Percentiles rank a stretch among this genome's conserved stretches.
Evolutionary conservation across 2,113 vertebrate genomes (phyloP).

Genomic region (Malaclemys terrapin): DNA sequence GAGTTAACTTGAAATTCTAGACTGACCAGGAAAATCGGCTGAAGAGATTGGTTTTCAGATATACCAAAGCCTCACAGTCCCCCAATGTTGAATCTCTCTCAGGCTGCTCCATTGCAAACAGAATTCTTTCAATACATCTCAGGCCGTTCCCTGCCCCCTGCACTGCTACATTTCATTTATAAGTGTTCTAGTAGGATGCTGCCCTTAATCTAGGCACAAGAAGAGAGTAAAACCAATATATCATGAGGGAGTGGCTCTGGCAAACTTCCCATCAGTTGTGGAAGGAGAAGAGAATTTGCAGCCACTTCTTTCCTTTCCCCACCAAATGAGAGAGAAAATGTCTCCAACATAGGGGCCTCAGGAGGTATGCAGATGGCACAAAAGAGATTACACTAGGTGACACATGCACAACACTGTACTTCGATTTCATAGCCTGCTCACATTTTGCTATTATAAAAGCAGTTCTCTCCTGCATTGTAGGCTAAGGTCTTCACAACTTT

Average conservation of each 20-base stretch:
- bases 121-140: background rate
- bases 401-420: background rate
- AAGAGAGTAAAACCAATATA: background rate
- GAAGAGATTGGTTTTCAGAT: background rate
- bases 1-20: conserved; percentile 1
- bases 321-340: background rate
- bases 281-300: background rate
- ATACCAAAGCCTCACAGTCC: background rate
- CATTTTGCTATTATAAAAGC: background rate
- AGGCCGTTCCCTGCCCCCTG: background rate
- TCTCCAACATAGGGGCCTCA: background rate
- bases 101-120: background rate
- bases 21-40: background rate
- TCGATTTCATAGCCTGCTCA: background rate
- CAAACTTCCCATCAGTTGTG: fast-evolving
- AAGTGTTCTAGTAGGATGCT: background rate
- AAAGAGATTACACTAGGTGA: background rate
- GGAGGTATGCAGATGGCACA: background rate
- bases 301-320: background rate
- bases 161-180: background rate
- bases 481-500: background rate
- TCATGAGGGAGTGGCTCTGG: background rate
- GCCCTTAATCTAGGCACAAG: background rate
- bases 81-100: fast-evolving
- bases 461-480: background rate